These are phyloP conservation scores for Subacronicta megacephala DNA, from an alignment of 2,888 invertebrate species.

Conservation along the genomic window DNA sequence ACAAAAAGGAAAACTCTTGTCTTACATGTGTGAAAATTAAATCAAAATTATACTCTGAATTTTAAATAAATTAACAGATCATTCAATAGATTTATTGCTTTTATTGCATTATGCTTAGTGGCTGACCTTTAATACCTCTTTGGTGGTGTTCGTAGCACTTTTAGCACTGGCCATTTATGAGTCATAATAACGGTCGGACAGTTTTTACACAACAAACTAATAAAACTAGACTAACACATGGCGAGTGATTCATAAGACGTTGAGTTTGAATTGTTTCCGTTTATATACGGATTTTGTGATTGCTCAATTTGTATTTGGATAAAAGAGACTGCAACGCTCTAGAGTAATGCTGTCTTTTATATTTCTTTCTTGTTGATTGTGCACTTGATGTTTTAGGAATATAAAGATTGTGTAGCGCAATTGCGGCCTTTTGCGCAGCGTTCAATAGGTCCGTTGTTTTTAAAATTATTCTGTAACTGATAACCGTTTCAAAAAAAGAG, in stretches of 20 bases:
- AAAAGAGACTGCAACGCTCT: not conserved
- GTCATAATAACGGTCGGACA: constrained; percentile 64
- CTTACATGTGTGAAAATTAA: not conserved
- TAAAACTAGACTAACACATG: constrained; percentile 56
- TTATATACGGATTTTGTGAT: constrained; percentile 38
- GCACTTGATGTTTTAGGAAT: too few relatives aligned
- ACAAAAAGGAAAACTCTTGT: not conserved
- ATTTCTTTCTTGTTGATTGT: too few relatives aligned
- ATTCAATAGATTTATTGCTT: constrained; percentile 18
- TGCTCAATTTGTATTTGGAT: not conserved
- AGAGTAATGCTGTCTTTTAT: too few relatives aligned
- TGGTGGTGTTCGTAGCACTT: constrained; percentile 54
- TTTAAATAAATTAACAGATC: constrained; percentile 12
- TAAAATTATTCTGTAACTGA: too few relatives aligned
- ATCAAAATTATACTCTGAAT: too few relatives aligned
- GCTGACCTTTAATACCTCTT: constrained; percentile 47
- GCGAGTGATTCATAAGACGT: constrained; percentile 51
- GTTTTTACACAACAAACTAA: constrained; percentile 58
- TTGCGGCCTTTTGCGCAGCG: too few relatives aligned
- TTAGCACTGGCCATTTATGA: constrained; percentile 51
- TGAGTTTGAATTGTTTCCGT: constrained; percentile 56
- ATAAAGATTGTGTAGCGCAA: too few relatives aligned
- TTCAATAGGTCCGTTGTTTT: not conserved
- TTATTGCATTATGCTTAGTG: constrained; percentile 34
- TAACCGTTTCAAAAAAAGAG: too few relatives aligned